Percentiles rank a stretch among this genome's conserved stretches.
phyloP scores from a whole-genome alignment of 2,113 vertebrate species.

The Alethe castanea region DNA sequence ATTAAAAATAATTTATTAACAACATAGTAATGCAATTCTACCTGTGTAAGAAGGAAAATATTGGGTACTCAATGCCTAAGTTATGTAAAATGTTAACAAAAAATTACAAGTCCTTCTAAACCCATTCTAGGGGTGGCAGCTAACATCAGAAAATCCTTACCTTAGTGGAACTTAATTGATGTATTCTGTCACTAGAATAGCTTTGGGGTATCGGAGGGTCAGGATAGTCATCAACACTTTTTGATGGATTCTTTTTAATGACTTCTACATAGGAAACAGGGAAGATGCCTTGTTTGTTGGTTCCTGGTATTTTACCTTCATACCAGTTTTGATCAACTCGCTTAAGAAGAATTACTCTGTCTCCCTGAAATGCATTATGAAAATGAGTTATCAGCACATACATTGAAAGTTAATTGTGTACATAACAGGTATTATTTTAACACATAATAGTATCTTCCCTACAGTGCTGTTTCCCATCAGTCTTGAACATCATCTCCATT shows the following conservation, averaged over 20 bases:
- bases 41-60: background rate
- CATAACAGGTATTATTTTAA: background rate
- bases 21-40: background rate
- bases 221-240: conserved; percentile 79
- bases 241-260: conserved; percentile 82
- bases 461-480: background rate
- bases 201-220: conserved; percentile 79
- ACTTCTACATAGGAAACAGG: conserved; percentile 95
- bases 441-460: background rate
- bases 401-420: background rate
- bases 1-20: background rate
- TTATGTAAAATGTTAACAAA: background rate
- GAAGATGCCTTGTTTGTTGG: conserved; percentile 95
- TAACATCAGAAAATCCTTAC: conserved; percentile 71
- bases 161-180: conserved; percentile 83
- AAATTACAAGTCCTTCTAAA: background rate
- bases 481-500: background rate
- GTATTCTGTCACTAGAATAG: conserved; percentile 82
- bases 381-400: conserved; percentile 14
- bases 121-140: background rate
- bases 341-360: conserved; percentile 88
- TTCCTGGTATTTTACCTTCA: conserved; percentile 92
- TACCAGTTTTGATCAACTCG: conserved; percentile 98
- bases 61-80: background rate
- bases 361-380: conserved; percentile 81